Conservation (phyloP, 2,888 invertebrate species). For the Polymixis lichenea region DNA sequence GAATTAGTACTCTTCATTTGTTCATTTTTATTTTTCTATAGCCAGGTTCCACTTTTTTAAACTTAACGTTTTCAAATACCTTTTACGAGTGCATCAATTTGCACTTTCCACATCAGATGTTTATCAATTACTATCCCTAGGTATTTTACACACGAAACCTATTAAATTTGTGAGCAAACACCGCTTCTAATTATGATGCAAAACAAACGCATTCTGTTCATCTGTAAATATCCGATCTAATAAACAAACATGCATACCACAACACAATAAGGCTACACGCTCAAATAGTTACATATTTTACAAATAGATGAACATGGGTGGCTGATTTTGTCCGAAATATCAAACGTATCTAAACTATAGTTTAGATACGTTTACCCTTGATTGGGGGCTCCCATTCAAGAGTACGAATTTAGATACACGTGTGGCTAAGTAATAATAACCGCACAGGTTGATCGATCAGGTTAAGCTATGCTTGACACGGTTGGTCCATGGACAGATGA, state of each 20-base stretch:
- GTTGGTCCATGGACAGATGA: too few species aligned
- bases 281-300: conserved; percentile 5
- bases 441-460: too few species aligned
- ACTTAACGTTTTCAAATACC: background rate
- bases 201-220: conserved; percentile 12
- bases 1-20: too few species aligned
- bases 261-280: conserved; percentile 17
- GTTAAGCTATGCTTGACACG: too few species aligned
- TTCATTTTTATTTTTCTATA: too few species aligned
- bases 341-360: background rate
- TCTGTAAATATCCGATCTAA: conserved; percentile 7
- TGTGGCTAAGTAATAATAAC: too few species aligned
- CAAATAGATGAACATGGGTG: background rate
- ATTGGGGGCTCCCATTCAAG: too few species aligned
- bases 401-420: too few species aligned
- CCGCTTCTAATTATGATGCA: background rate
- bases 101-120: background rate
- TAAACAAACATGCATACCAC: conserved; percentile 25
- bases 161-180: too few species aligned
- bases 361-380: too few species aligned
- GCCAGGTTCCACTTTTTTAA: too few species aligned
- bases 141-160: background rate
- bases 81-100: background rate
- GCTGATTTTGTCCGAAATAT: background rate
- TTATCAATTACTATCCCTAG: background rate